Evolutionary conservation across 1,140 invertebrate genomes (phyloP), one percentile per base, ranked within the genome.

Genomic region (Plutomurus gul): DNA sequence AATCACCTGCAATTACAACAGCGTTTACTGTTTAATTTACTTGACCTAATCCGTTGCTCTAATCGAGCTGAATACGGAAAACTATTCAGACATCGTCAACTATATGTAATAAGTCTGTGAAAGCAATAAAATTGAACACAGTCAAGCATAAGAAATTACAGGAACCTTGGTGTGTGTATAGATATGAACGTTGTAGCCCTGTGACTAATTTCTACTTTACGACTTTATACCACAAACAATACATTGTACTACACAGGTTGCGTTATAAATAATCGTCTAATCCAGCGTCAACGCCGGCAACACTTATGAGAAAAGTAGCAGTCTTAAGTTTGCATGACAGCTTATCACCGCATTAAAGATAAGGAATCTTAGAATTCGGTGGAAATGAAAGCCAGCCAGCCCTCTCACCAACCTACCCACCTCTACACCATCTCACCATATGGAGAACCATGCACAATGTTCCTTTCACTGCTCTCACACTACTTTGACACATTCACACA

Each of bases 331-430:
- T 65, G 56, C 56, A 65, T 65, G 56, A 65, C 56, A 33, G 27
- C 25, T 6, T 65, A 30, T 30, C n/a, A 4, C 56, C 56, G 13
- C 27, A 33, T 65, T 65, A 33, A 27, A 65, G 56, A 65, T 65
- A 65, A 65, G 56, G 36, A 33, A 65, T 30, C 56, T 65, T 65
- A 16, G 56, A 65, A 33, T 65, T 65, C 56, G 25, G 30, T 13
- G 39, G 56, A 65, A 65, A 33, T 65, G 56, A 65, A 65, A n/a
- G 56, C 27, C 56, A 65, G 47, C 25, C n/a, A 43, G n/a, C 39
- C 39, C 39, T 43, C 39, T 43, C 39, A 43, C n/a, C 39, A 43
- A 10, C 11, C n/a, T 43, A 10, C n/a, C n/a, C n/a, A n/a, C n/a
- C n/a, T n/a, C n/a, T n/a, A n/a, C n/a, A n/a, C n/a, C n/a, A n/a